Evolutionary conservation across 2,888 invertebrate species (phyloP).

Genomic region (Ametastegia equiseti): DNA sequence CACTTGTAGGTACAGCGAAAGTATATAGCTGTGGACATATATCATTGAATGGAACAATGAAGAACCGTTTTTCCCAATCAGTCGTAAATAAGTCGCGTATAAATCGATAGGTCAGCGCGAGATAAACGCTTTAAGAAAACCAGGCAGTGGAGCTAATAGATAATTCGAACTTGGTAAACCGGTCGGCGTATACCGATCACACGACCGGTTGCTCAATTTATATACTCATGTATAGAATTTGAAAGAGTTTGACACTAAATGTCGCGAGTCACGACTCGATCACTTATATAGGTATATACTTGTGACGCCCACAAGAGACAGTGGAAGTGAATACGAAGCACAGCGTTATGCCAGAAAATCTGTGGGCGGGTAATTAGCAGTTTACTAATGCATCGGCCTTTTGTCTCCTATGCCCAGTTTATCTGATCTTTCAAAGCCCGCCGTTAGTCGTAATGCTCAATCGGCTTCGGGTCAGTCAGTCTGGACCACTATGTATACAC

Average conservation of each 20-base stretch:
- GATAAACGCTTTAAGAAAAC: background rate
- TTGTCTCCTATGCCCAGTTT: slow-evolving; percentile 65
- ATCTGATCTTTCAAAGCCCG: slow-evolving; percentile 61
- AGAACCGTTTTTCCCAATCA: slow-evolving; percentile 8
- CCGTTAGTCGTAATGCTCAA: slow-evolving; percentile 37
- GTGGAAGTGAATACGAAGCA: background rate
- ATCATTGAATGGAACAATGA: background rate
- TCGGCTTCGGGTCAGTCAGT: slow-evolving; percentile 14
- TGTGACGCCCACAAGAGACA: slow-evolving; percentile 10
- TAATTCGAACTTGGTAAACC: background rate
- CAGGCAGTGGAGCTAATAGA: background rate
- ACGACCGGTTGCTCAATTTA: slow-evolving; percentile 62
- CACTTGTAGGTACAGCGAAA: background rate
- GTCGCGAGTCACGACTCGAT: slow-evolving; percentile 34
- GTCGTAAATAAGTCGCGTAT: slow-evolving; percentile 30
- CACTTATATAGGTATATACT: background rate
- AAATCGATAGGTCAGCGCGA: slow-evolving; percentile 25
- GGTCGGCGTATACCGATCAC: slow-evolving; percentile 8
- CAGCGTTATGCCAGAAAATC: slow-evolving; percentile 14
- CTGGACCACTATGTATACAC: slow-evolving; percentile 26
- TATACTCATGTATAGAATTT: slow-evolving; percentile 64
- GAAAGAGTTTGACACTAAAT: slow-evolving; percentile 57
- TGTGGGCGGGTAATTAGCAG: slow-evolving; percentile 63
- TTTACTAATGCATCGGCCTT: slow-evolving; percentile 68
- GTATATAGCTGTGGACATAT: background rate